Conservation (phyloP, 1,140 invertebrate species). For the Philotrypesis tridentata region DNA sequence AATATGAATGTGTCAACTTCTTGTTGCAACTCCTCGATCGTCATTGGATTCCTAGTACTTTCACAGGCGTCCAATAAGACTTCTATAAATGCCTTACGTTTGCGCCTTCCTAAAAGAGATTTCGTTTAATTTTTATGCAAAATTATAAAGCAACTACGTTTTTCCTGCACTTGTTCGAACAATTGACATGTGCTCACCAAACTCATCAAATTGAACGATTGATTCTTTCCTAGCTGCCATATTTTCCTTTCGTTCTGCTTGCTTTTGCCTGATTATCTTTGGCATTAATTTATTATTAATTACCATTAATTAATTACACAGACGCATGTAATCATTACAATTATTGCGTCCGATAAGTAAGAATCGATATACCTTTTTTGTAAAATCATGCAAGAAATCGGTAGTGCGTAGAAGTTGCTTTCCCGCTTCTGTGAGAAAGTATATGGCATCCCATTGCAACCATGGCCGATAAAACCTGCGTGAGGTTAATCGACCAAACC, state of each 20-base stretch:
- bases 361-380: conserved; percentile 58
- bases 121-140: not conserved
- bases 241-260: conserved; percentile 46
- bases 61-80: conserved; percentile 78
- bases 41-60: conserved; percentile 74
- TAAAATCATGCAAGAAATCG: conserved; percentile 62
- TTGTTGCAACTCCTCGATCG: conserved; percentile 80
- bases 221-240: not conserved
- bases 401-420: conserved; percentile 58
- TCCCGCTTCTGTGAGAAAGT: conserved; percentile 56
- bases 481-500: conserved; percentile 29
- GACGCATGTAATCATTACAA: too few species aligned
- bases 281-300: conserved; percentile 15
- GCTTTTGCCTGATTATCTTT: conserved; percentile 53
- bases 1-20: conserved; percentile 88
- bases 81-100: conserved; percentile 80
- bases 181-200: conserved; percentile 36
- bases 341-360: not conserved
- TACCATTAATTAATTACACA: not conserved
- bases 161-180: not conserved
- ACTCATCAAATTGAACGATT: conserved; percentile 39
- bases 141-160: not conserved
- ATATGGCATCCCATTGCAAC: conserved; percentile 57
- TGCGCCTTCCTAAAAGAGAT: conserved; percentile 64
- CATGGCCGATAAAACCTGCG: conserved; percentile 60